Evolutionary conservation across 2,113 vertebrate genomes (phyloP).

Genomic region (Strigops habroptila): DNA sequence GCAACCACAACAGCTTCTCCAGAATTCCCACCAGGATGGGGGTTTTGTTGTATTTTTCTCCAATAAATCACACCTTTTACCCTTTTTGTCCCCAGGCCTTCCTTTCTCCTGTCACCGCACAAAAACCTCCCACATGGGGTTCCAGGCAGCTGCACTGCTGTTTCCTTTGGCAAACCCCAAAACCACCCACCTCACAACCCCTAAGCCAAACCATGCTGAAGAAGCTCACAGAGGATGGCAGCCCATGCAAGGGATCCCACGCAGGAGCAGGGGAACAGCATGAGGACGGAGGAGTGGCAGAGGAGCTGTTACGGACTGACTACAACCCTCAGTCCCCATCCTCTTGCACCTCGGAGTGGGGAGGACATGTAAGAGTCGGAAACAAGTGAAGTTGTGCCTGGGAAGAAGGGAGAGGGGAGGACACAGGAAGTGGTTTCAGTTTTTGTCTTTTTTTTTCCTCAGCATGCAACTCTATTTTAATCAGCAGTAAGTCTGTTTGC

Average conservation of each 20-base stretch:
- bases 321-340: neutral
- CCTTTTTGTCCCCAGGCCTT: neutral
- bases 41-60: neutral
- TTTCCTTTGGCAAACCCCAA: neutral
- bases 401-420: neutral
- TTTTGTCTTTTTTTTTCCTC: neutral
- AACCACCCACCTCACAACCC: fast-evolving
- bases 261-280: neutral
- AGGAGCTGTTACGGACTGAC: neutral
- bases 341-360: neutral
- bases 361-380: neutral
- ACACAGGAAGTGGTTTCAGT: fast-evolving
- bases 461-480: neutral
- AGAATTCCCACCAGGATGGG: neutral
- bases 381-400: neutral
- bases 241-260: neutral
- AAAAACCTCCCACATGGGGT: neutral
- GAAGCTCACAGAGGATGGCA: neutral
- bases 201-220: neutral
- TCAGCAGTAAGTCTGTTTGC: neutral
- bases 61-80: neutral
- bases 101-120: neutral
- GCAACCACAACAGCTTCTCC: neutral
- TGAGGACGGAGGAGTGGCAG: neutral
- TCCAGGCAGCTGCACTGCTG: neutral